Evolutionary conservation across 2,113 vertebrate species (phyloP), one percentile per base, ranked within the genome.

Genomic region (Siniperca knerii): DNA sequence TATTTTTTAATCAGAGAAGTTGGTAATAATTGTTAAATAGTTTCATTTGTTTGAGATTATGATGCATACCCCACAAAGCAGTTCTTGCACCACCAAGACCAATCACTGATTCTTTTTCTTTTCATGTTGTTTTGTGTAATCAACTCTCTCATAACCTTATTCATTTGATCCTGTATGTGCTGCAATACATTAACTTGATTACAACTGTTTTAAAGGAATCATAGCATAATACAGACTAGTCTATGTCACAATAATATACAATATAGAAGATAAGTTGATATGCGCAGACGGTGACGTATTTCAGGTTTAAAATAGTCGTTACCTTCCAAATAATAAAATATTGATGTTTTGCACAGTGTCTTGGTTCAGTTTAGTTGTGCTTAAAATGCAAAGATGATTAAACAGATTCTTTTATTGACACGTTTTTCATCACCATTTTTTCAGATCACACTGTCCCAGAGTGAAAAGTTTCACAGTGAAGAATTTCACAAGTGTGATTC

Each of bases 1-100:
- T 6, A 12, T 23, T 55, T 21, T 62, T n/a, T 15, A 68, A 61
- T 81, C 52, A 42, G 15, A 65, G 20, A 82, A 54, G 37, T 35
- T 18, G 48, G 9, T 54, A 35, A 44, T 84, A 54, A 54, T 29
- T 75, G 48, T 37, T 69, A 40, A 70, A 76, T 73, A 18, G 57
- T 62, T 82, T 57, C 0, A 67, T 77, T 79, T 69, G 64, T 75
- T 69, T 52, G 9, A 58, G 23, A 75, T 66, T 4, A n/a, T 71
- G 50, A 75, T 29, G 42, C 33, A 33, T 33, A 23, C 33, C 64
- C 12, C 71, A 79, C 35, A 54, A 66, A 62, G 37, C 35, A 11
- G 54, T 48, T 55, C 60, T 62, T 8, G 3, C 33, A 50, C 79
- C 11, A 8, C 10, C 11, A 54, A 52, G 44, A 75, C 23, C 33